phyloP scores from a whole-genome alignment of 2,888 invertebrate species.

The Argyresthia albistria region DNA sequence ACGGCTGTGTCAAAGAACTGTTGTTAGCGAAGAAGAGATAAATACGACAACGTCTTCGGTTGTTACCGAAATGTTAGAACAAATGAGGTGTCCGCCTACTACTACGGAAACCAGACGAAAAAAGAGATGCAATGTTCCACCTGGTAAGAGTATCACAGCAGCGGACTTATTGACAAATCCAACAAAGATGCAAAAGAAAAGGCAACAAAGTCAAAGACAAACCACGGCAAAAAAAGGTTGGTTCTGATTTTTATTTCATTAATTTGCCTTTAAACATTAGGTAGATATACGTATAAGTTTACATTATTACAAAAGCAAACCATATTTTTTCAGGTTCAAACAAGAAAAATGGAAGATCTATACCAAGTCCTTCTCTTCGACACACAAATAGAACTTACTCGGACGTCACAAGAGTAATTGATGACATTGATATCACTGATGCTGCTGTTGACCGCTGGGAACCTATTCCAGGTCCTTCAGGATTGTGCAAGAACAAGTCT shows the following conservation, averaged over 20 bases:
- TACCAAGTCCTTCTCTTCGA: neutral
- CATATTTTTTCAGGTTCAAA: no score
- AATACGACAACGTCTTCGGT: conserved; percentile 4
- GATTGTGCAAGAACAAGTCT: neutral
- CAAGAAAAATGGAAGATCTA: neutral
- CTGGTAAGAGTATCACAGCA: neutral
- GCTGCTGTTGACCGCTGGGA: neutral
- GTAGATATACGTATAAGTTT: no score
- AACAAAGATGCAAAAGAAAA: neutral
- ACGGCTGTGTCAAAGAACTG: conserved; percentile 3
- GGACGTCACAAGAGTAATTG: neutral
- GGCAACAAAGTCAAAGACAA: neutral
- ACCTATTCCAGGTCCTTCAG: neutral
- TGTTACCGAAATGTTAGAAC: conserved; percentile 8
- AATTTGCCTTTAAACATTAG: no score
- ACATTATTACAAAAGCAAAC: no score
- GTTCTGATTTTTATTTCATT: no score
- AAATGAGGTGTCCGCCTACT: conserved; percentile 5
- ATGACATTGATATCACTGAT: neutral
- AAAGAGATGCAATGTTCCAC: neutral
- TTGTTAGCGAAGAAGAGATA: conserved; percentile 1
- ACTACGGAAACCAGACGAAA: conserved; percentile 1
- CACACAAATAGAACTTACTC: neutral
- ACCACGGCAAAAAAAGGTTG: neutral
- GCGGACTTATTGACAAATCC: neutral